phyloP scores from a whole-genome alignment of 2,888 invertebrate species.

The Notocelia uddmanniana region DNA sequence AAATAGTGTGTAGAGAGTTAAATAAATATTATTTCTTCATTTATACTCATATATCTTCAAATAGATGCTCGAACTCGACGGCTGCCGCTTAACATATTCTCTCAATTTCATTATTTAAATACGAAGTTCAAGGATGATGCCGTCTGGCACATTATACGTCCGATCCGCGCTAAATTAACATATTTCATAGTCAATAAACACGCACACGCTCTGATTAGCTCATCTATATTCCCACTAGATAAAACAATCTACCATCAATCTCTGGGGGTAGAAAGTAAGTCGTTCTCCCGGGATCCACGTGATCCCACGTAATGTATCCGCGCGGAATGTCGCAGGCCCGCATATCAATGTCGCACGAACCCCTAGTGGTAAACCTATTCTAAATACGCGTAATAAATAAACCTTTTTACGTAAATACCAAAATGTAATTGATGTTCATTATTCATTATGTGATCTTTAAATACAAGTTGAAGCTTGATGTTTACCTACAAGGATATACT shows the following conservation, averaged over 20 bases:
- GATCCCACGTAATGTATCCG: constrained; percentile 46
- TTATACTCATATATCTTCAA: background rate
- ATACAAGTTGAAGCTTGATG: background rate
- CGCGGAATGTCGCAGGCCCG: constrained; percentile 43
- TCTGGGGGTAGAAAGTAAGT: constrained; percentile 51
- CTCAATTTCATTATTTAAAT: constrained; percentile 37
- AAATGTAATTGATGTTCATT: too few species aligned
- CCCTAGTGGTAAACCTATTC: constrained; percentile 23
- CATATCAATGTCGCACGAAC: constrained; percentile 47
- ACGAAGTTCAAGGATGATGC: constrained; percentile 35
- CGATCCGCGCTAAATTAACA: constrained; percentile 35
- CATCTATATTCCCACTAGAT: constrained; percentile 44
- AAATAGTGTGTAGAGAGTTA: background rate
- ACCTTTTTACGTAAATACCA: constrained; percentile 19
- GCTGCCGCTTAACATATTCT: constrained; percentile 17
- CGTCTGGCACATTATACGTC: constrained; percentile 36
- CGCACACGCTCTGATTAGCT: constrained; percentile 43
- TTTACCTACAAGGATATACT: background rate
- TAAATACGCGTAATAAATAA: constrained; percentile 29
- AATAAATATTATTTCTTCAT: background rate
- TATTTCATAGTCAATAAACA: constrained; percentile 45
- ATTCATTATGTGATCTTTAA: constrained; percentile 11
- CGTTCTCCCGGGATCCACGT: constrained; percentile 48
- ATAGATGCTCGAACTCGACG: constrained; percentile 1
- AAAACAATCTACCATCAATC: constrained; percentile 50